Base-by-base conservation (phyloP, 2,888 invertebrate genomes). In the Antheraea yamamai region DNA sequence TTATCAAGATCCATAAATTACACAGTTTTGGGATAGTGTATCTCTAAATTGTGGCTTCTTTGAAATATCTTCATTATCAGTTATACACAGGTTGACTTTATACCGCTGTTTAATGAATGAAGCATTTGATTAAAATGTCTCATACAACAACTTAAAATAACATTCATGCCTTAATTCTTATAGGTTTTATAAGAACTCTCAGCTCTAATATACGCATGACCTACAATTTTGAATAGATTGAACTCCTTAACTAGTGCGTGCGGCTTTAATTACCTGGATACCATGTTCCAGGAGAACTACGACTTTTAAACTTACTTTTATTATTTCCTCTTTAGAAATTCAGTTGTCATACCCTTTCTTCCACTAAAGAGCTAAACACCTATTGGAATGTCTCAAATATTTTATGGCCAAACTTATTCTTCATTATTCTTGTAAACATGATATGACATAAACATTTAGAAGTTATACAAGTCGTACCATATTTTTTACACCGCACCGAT, bases 1-100 rank as follows among this genome's bases (percentile, higher is more conserved):
- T 74, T 74, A 74, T 68, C 74, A 47, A 30, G 30, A 35, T 52
- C 66, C n/a, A 68, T 74, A 74, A 68, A 74, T 77, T 72, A 75
- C 71, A 66, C 58, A 23, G 51, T 68, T 10, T 14, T 20, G 30
- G 30, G 47, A 68, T 14, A 52, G 16, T 20, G 7, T 20, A 26
- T 30, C 16, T 51, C 72, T 6, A 30, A 58, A 35, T 52, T 55
- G n/a, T 30, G 20, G 73, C 73, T 20, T 55, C 7, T 30, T 18
- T 55, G 20, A 55, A 55, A 20, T 52, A 23, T 52, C 18, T 52
- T 51, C 18, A 55, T 61, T 61, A 58, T 58, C 7, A 23, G 12
- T 61, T 10, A 23, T 26, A 30, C 51, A 14, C 30, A 30, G 4
- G 14, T 64, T 64, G 7, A 61, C 61, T 61, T 7, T 23, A 23